Evolutionary conservation across 2,113 vertebrate genomes (phyloP), one percentile per base, ranked within the genome.

Genomic region (Bos javanicus): DNA sequence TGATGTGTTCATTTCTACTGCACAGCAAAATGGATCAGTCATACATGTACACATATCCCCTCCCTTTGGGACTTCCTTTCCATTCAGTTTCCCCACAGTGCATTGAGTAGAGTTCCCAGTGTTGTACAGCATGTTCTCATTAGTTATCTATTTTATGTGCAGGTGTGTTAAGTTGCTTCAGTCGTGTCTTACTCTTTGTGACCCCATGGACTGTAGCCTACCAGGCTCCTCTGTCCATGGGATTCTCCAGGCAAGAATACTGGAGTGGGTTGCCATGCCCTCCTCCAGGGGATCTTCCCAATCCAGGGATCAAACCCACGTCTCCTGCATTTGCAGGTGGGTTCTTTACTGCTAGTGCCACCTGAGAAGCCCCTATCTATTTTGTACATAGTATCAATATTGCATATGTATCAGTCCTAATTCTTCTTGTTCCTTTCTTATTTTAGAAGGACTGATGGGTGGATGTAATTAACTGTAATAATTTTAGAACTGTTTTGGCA

Each of bases 401-500:
- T 39, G 10, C 39, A 36, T 12, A 71, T 39, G n/a, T 39, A 5
- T 71, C 67, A 23, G n/a, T 71, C n/a, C 19, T 12, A 71, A 71
- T 23, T 23, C n/a, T 71, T 39, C 10, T 71, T 33, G 2, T 94
- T 94, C 30, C 8, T 94, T 94, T 91, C 30, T 95, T 95, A 46
- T 85, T 87, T 92, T 43, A 83, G 52, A 87, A 92, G 74, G 26
- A 71, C 10, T 43, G 7, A 36, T 74, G 2, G 33, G 2, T 76
- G 33, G 3, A 36, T 94, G 2, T 88, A 82, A 93, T 46, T 57
- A 88, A 33, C 33, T 97, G 14, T 76, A 26, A 64, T 54, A 86
- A 71, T 93, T 13, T 95, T 80, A 76, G 5, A 83, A 91, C 64
- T 78, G 5, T 85, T 92, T 14, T 64, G 52, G 15, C 6, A 96